Evolutionary conservation across 2,113 vertebrate species (phyloP).

Genomic region (Tragelaphus strepsiceros): DNA sequence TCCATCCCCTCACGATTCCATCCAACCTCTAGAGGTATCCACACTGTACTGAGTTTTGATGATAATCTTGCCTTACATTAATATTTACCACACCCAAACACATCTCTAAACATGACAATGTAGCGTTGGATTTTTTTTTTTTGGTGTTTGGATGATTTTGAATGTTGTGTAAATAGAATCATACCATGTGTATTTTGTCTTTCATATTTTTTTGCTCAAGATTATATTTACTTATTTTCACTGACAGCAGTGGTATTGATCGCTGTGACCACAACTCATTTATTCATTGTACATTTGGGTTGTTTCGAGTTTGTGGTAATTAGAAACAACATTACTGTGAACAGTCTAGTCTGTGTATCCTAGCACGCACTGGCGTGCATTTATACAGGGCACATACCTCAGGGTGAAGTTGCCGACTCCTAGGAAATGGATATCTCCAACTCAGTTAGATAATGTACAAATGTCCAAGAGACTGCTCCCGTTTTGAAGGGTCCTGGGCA

Average conservation of each 20-base stretch:
- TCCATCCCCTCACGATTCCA: background rate
- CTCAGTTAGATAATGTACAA: background rate
- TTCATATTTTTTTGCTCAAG: background rate
- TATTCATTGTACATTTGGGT: background rate
- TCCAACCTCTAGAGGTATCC: background rate
- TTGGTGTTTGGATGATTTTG: background rate
- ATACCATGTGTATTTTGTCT: background rate
- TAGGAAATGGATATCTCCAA: background rate
- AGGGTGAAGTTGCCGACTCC: background rate
- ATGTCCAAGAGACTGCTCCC: background rate
- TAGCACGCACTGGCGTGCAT: accelerated
- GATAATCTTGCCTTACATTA: background rate
- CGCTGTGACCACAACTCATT: background rate
- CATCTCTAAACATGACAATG: background rate
- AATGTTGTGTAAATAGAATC: background rate
- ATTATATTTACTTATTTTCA: background rate
- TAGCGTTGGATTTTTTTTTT: background rate
- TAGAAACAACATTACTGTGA: background rate
- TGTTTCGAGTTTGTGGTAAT: background rate
- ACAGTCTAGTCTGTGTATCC: background rate
- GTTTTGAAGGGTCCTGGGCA: background rate
- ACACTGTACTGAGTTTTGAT: background rate
- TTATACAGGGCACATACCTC: background rate
- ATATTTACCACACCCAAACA: background rate
- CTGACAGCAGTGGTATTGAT: background rate